phyloP scores from a whole-genome alignment of 2,113 vertebrate species.

The Nicator chloris region DNA sequence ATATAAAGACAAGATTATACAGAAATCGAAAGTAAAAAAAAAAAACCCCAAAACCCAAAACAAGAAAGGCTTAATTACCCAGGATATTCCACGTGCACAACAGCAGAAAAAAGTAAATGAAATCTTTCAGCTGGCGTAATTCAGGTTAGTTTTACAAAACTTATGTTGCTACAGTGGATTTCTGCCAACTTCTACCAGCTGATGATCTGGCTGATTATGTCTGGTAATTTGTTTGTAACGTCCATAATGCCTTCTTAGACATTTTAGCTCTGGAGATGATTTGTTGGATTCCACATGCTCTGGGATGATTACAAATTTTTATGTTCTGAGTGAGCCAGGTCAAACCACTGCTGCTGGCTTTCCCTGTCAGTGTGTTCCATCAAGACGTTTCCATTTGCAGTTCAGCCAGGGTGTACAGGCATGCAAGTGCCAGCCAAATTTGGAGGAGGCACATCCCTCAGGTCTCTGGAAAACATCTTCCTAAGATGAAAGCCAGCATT shows the following conservation, averaged over 20 bases:
- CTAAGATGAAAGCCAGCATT: neutral
- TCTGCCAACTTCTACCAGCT: conserved; percentile 53
- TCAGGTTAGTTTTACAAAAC: conserved; percentile 28
- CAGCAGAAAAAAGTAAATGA: neutral
- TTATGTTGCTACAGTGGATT: conserved; percentile 1
- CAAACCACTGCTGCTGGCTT: neutral
- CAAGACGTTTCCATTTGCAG: neutral
- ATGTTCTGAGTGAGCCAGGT: neutral
- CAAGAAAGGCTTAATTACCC: neutral
- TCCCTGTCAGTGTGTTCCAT: neutral
- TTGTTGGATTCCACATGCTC: conserved; percentile 17
- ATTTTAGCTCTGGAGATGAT: conserved; percentile 40
- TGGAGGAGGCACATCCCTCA: neutral
- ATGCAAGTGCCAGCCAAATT: neutral
- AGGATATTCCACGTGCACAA: neutral
- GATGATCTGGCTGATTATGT: conserved; percentile 54
- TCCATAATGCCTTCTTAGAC: conserved; percentile 15
- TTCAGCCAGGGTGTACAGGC: neutral
- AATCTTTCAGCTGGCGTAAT: neutral
- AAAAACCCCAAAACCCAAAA: neutral
- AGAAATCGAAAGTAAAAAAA: neutral
- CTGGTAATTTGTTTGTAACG: conserved; percentile 32
- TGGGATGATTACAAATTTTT: conserved; percentile 1
- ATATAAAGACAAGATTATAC: neutral
- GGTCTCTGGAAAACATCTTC: neutral